These are phyloP conservation scores for Harpagus bidentatus DNA, from an alignment of 2,113 vertebrate genomes.

Conservation along the genomic window DNA sequence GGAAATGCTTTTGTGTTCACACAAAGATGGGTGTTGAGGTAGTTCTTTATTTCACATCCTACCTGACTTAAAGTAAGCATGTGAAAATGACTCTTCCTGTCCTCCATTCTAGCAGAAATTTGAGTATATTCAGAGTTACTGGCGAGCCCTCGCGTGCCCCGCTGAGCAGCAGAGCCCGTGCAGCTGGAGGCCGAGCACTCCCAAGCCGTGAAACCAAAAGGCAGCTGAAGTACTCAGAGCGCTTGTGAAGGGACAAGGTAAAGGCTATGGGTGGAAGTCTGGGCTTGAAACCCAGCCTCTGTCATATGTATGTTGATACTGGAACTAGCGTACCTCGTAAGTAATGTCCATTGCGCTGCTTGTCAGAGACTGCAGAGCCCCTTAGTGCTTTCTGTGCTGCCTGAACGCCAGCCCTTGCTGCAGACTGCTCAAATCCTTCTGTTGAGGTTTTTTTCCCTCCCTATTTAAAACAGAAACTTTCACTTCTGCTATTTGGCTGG, in stretches of 20 bases:
- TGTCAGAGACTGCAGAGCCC: not conserved
- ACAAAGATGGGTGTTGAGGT: not conserved
- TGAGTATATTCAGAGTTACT: not conserved
- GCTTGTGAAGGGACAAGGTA: not conserved
- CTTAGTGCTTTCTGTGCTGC: not conserved
- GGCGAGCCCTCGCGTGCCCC: fast-evolving
- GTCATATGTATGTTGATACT: not conserved
- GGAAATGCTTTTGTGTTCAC: not conserved
- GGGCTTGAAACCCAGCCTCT: not conserved
- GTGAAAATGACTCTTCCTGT: not conserved
- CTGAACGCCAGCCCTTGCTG: not conserved
- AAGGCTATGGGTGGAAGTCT: not conserved
- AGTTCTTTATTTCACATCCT: not conserved
- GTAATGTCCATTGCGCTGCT: not conserved
- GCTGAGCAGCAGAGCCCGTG: not conserved
- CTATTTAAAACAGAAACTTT: not conserved
- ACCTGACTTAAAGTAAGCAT: not conserved
- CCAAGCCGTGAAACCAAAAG: not conserved
- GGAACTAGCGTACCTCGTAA: fast-evolving
- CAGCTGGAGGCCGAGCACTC: not conserved
- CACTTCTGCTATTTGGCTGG: not conserved
- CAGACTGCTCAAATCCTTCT: not conserved
- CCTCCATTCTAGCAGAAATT: not conserved
- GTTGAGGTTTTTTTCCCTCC: not conserved
- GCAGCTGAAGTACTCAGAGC: not conserved